A percentile compares a stretch with the other conserved stretches of the same genome.
phyloP scores from a whole-genome alignment of 1,140 invertebrate genomes.

The Condylostylus longicornis region DNA sequence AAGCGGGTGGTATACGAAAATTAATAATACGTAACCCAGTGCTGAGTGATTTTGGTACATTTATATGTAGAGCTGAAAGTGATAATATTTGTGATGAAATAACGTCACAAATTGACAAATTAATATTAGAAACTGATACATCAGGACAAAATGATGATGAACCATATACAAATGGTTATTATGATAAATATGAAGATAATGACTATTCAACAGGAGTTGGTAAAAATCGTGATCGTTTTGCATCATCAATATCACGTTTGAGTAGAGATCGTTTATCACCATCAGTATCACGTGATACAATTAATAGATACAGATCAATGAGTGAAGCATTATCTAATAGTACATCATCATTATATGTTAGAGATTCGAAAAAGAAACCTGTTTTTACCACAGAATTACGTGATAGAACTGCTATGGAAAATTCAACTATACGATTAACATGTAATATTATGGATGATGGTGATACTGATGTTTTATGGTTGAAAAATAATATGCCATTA shows the following conservation, averaged over 20 bases:
- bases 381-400: constrained; percentile 66
- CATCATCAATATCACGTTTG: too few species aligned
- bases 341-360: too few species aligned
- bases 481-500: constrained; percentile 55
- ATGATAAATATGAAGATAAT: too few species aligned
- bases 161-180: too few species aligned
- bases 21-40: constrained; percentile 44
- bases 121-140: too few species aligned
- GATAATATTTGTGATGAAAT: constrained; percentile 25
- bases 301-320: too few species aligned
- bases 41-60: constrained; percentile 42
- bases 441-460: constrained; percentile 67
- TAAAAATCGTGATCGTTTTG: too few species aligned
- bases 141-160: neutral
- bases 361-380: too few species aligned
- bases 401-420: constrained; percentile 57
- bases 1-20: constrained; percentile 44
- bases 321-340: too few species aligned
- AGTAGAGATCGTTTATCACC: too few species aligned
- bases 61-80: constrained; percentile 45
- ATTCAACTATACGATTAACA: constrained; percentile 58
- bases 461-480: constrained; percentile 68
- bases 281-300: too few species aligned
- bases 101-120: neutral
- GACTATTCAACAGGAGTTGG: too few species aligned